A percentile compares a stretch with the other conserved stretches of the same genome.
Evolutionary conservation across 2,113 vertebrate genomes (phyloP).

Genomic region (Chaetops frenatus): DNA sequence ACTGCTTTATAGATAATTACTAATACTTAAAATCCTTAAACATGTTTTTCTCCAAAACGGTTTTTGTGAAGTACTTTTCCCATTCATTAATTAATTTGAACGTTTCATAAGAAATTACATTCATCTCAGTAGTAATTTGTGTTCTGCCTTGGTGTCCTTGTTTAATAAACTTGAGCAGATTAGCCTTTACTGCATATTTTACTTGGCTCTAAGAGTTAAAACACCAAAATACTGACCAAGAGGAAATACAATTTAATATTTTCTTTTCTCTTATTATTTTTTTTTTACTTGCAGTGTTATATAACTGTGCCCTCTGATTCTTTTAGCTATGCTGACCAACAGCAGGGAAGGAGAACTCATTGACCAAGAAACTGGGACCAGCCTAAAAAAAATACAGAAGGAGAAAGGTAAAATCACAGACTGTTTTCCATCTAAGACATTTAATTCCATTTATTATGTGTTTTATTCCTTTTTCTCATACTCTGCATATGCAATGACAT

Average conservation of each 20-base stretch:
- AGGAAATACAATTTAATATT: neutral
- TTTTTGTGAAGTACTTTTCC: neutral
- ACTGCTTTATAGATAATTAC: neutral
- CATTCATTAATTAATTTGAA: neutral
- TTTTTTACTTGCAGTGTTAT: neutral
- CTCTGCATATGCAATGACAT: neutral
- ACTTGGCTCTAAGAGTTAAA: neutral
- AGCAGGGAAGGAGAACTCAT: constrained; percentile 74
- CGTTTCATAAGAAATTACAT: neutral
- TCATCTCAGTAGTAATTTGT: neutral
- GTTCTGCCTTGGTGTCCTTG: neutral
- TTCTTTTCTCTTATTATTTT: neutral
- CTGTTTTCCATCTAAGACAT: neutral
- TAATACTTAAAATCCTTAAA: neutral
- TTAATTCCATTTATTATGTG: neutral
- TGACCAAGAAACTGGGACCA: constrained; percentile 77
- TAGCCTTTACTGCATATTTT: neutral
- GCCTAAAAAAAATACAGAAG: constrained; percentile 84
- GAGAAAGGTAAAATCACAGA: constrained; percentile 80
- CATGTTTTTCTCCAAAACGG: neutral
- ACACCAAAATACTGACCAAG: neutral
- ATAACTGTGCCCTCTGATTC: constrained; percentile 12
- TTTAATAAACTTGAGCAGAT: neutral
- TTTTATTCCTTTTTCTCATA: neutral
- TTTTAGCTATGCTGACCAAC: constrained; percentile 70